Percentiles rank a stretch among this genome's conserved stretches.
phyloP scores from a whole-genome alignment of 2,113 vertebrate species.

The Rhagologus leucostigma region DNA sequence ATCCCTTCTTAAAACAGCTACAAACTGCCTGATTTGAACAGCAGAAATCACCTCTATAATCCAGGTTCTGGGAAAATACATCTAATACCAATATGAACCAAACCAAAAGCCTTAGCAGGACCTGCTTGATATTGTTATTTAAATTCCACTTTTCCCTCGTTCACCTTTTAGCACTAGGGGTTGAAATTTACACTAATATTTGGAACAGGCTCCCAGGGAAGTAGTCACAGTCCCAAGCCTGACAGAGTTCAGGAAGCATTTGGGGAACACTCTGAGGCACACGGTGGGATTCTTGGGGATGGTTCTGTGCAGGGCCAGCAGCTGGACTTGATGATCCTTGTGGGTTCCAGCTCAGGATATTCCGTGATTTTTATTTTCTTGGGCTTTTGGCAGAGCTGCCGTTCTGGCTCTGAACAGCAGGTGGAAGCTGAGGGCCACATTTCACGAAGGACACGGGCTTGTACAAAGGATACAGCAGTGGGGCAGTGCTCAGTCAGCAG shows the following conservation, averaged over 20 bases:
- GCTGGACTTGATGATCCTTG: too few relatives aligned
- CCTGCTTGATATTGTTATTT: background rate
- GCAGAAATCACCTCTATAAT: background rate
- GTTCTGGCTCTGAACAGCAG: constrained; percentile 63
- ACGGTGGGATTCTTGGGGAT: background rate
- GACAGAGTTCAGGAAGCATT: accelerated
- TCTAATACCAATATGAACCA: background rate
- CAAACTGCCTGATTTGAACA: too few relatives aligned
- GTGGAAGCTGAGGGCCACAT: constrained; percentile 59
- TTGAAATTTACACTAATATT: background rate
- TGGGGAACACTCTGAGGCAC: background rate
- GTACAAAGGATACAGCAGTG: background rate
- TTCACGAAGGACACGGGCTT: background rate
- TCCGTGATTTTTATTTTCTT: background rate
- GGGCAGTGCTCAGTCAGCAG: background rate
- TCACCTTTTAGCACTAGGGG: background rate
- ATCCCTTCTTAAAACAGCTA: background rate
- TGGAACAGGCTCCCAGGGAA: background rate
- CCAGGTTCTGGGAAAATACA: background rate
- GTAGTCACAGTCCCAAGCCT: too few relatives aligned
- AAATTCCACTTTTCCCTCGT: background rate
- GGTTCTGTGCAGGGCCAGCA: background rate
- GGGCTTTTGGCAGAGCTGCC: background rate
- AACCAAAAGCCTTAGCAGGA: background rate
- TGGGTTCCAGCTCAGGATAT: background rate